Conservation (phyloP, 1,140 invertebrate genomes). For the Hyles euphorbiae region DNA sequence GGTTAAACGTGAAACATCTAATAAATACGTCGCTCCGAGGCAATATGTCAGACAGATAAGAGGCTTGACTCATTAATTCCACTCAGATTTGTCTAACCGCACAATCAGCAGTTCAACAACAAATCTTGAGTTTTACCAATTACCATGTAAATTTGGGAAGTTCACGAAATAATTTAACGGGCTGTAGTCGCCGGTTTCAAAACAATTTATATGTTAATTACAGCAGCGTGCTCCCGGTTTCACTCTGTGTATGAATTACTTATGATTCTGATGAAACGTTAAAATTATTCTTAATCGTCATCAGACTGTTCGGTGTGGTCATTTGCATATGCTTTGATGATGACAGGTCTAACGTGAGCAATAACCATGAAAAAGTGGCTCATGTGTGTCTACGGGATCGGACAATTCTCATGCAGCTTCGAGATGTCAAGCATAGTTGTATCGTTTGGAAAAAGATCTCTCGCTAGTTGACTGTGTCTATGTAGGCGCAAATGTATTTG, state of each 20-base stretch:
- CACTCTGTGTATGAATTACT: slow-evolving; percentile 26
- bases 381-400: too few relatives aligned
- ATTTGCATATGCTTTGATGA: too few relatives aligned
- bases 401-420: too few relatives aligned
- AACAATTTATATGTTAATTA: slow-evolving; percentile 73
- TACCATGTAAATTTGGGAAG: slow-evolving; percentile 73
- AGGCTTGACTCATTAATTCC: slow-evolving; percentile 23
- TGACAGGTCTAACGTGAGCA: too few relatives aligned
- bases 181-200: slow-evolving; percentile 65
- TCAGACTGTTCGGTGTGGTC: too few relatives aligned
- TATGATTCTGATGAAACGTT: slow-evolving; percentile 20
- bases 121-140: slow-evolving; percentile 72
- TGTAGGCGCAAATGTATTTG: too few relatives aligned
- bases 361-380: too few relatives aligned
- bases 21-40: too few relatives aligned
- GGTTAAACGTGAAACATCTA: too few relatives aligned
- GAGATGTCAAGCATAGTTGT: too few relatives aligned
- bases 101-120: slow-evolving; percentile 59
- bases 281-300: slow-evolving; percentile 17
- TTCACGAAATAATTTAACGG: slow-evolving; percentile 72
- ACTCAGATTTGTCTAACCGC: slow-evolving; percentile 43
- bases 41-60: background rate
- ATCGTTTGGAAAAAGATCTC: too few relatives aligned
- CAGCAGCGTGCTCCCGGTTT: slow-evolving; percentile 51
- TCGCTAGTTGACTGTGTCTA: too few relatives aligned